Evolutionary conservation across 2,113 vertebrate genomes (phyloP).

Genomic region (Oryzias melastigma): DNA sequence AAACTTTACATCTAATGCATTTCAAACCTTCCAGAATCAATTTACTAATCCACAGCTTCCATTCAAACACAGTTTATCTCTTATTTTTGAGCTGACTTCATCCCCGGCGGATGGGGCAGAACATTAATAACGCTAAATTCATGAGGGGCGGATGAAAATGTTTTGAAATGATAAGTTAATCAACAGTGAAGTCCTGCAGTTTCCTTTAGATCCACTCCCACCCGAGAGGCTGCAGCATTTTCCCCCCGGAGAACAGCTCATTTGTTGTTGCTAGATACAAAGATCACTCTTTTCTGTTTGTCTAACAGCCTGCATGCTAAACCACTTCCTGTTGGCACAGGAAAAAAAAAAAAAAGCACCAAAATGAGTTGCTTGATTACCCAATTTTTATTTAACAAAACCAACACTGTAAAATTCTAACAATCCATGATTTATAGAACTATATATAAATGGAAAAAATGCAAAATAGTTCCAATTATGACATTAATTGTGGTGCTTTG

Average conservation of each 20-base stretch:
- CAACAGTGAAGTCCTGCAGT: constrained; percentile 18
- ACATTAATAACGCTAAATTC: constrained; percentile 21
- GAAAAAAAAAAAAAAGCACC: neutral
- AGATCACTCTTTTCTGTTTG: constrained; percentile 16
- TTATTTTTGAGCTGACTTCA: neutral
- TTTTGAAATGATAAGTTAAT: constrained; percentile 37
- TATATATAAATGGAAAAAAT: neutral
- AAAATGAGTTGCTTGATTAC: neutral
- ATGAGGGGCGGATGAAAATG: constrained; percentile 14
- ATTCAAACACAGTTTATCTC: neutral
- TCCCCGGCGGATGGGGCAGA: constrained; percentile 1
- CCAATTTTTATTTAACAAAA: too few species aligned
- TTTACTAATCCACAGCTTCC: too few species aligned
- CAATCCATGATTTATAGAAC: neutral
- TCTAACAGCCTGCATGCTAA: constrained; percentile 13
- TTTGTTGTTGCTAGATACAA: constrained; percentile 1
- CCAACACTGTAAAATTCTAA: neutral
- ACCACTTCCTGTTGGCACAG: constrained; percentile 53
- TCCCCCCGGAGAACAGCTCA: constrained; percentile 5
- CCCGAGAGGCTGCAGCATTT: constrained; percentile 9
- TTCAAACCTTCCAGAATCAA: too few species aligned
- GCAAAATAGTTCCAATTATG: neutral
- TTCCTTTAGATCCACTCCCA: constrained; percentile 61
- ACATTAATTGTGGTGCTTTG: constrained; percentile 6
- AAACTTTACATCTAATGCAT: neutral